These are phyloP conservation scores for Dufourea novaeangliae DNA, from an alignment of 1,140 invertebrate species.

Conservation along the genomic window DNA sequence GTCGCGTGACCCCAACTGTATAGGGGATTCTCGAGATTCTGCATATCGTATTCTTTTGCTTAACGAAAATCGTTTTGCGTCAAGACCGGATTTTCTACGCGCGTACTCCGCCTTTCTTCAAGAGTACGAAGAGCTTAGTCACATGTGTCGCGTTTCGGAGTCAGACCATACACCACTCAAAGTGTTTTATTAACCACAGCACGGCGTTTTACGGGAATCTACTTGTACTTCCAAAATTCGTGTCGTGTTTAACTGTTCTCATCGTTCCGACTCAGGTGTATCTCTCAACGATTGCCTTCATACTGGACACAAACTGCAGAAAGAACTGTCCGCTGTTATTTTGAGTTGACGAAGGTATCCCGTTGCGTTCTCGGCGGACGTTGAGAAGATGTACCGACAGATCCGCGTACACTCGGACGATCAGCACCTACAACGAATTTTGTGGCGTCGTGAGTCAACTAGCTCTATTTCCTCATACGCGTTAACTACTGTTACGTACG, in stretches of 20 bases:
- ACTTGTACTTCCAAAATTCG: not conserved
- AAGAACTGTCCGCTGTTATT: not conserved
- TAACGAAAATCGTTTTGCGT: not conserved
- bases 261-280: not conserved
- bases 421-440: too few relatives aligned
- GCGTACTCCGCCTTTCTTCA: not conserved
- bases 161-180: too few relatives aligned
- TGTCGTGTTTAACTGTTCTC: not conserved
- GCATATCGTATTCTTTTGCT: not conserved
- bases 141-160: not conserved
- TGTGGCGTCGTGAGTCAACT: not conserved
- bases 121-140: not conserved
- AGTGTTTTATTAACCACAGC: not conserved
- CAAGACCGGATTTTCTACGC: not conserved
- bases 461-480: not conserved
- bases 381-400: not conserved
- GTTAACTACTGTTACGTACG: not conserved
- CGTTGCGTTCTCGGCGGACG: not conserved
- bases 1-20: not conserved
- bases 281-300: slow-evolving; percentile 5
- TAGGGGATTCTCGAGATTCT: not conserved
- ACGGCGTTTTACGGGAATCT: not conserved
- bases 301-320: not conserved
- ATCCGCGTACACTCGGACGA: too few relatives aligned
- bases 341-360: not conserved